Base-by-base conservation (phyloP, 2,797 vertebrate species). In the Sciurus carolinensis region DNA sequence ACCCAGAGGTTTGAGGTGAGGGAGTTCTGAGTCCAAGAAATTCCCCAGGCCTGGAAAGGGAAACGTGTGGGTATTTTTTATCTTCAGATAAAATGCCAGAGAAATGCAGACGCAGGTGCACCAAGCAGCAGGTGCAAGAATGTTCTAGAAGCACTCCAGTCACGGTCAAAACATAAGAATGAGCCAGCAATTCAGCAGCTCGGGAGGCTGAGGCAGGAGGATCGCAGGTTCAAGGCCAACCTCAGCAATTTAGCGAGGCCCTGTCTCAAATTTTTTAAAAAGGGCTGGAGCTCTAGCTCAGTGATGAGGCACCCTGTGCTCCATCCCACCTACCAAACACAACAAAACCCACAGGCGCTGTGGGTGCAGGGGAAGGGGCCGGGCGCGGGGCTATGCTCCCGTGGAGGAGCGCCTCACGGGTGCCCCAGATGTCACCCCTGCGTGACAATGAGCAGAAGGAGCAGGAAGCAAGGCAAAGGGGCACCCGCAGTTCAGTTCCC, bases 391-490 rank as follows among this genome's bases (percentile, higher is more conserved):
- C 14, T 1, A 12, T 1, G 8, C 0, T 2, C 24, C 76, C 71
- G 5, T 0, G 0, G 0, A 1, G 50, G 81, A 28, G 14, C 1
- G 1, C 47, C 22, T 6, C 0, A 2, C 2, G 2, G 20, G 7
- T 0, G 0, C 36, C 36, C 36, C 36, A 36, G 36, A 36, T 36
- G 50, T 15, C 28, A 24, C 30, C 2, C 20, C 75, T 1, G 11
- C 0, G 10, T 0, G 1, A 39, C 39, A 5, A 39, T 7, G 7
- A 39, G 18, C 0, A 7, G 1, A 26, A 72, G 24, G 7, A 36
- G 14, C 64, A n/a, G 54, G 12, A 83, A 71, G 6, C 0, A 3
- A 20, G 22, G 1, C 39, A 1, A 13, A 11, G 14, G 36, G n/a
- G 52, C 14, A 2, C 0, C 2, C 8, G 0, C 15, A 12, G 39